Evolutionary conservation across 2,888 invertebrate genomes (phyloP).

Genomic region (Oxycera nigricornis): DNA sequence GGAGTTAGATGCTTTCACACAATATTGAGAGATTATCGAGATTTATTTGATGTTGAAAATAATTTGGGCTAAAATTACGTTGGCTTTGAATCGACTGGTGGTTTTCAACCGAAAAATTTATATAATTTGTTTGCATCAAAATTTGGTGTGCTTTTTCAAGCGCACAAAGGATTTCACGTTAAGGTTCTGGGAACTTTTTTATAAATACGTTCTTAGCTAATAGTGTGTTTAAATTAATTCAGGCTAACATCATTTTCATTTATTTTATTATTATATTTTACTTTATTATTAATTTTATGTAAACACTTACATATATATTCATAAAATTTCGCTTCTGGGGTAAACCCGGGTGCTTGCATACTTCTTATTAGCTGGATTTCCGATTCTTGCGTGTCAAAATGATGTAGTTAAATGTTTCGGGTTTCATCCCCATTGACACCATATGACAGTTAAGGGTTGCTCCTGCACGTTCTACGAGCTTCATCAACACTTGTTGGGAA

Average conservation of each 20-base stretch:
- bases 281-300: background rate
- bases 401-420: background rate
- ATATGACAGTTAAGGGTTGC: too few relatives aligned
- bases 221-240: too few relatives aligned
- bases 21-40: background rate
- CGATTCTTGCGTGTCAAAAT: too few relatives aligned
- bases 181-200: too few relatives aligned
- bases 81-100: background rate
- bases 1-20: background rate
- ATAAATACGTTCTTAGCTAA: too few relatives aligned
- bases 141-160: constrained; percentile 3
- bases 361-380: too few relatives aligned
- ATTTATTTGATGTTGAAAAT: too few relatives aligned
- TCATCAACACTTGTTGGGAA: background rate
- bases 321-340: background rate
- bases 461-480: background rate
- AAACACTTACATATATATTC: background rate
- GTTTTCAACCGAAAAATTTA: background rate
- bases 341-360: too few relatives aligned
- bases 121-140: background rate
- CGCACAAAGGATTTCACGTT: background rate
- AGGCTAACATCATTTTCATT: too few relatives aligned
- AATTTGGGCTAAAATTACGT: background rate
- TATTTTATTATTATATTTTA: background rate
- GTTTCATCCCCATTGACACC: background rate